phyloP scores from a whole-genome alignment of 2,113 vertebrate species.

The Gymnorhina tibicen region DNA sequence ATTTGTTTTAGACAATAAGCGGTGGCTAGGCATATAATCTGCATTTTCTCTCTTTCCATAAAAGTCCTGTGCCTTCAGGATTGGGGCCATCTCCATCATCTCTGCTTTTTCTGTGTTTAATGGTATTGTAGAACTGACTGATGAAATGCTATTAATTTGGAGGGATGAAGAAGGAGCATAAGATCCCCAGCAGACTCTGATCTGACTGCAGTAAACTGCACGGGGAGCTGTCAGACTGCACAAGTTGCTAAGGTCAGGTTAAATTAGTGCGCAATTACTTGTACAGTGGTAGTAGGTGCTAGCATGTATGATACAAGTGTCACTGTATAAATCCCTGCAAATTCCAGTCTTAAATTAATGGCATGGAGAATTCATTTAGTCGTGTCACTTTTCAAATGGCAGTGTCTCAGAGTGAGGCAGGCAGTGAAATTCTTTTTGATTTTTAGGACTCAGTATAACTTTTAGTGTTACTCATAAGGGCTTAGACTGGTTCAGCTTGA shows the following conservation, averaged over 20 bases:
- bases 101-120: background rate
- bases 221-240: background rate
- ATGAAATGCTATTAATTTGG: background rate
- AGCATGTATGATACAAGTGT: background rate
- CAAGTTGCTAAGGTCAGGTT: background rate
- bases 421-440: background rate
- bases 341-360: background rate
- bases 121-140: background rate
- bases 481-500: background rate
- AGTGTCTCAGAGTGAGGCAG: background rate
- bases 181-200: background rate
- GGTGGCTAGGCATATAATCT: background rate
- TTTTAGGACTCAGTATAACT: background rate
- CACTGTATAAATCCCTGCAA: background rate
- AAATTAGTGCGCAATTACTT: background rate
- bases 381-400: background rate
- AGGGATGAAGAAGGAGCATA: background rate
- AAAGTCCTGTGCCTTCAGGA: background rate
- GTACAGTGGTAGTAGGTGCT: background rate
- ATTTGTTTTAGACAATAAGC: fast-evolving
- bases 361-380: background rate
- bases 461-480: background rate
- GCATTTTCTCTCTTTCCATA: background rate
- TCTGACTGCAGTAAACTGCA: background rate
- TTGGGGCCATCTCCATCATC: background rate